Evolutionary conservation across 2,113 vertebrate genomes (phyloP).

Genomic region (Corydoras sp.): DNA sequence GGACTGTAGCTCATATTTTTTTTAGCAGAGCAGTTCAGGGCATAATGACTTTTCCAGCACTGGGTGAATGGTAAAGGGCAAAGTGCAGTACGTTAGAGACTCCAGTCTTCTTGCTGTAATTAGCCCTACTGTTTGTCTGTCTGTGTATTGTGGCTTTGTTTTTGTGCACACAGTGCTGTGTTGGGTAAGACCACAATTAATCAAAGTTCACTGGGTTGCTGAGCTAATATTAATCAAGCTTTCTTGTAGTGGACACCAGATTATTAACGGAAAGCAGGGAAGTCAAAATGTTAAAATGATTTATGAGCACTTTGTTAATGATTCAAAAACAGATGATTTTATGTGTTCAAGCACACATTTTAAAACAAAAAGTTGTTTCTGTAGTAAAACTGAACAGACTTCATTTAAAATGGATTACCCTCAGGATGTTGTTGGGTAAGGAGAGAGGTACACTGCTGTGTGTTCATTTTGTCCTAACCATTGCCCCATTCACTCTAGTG

Average conservation of each 20-base stretch:
- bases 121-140: slow-evolving; percentile 66
- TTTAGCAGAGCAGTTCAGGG: slow-evolving; percentile 56
- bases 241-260: slow-evolving; percentile 28
- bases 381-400: no score
- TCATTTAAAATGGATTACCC: neutral
- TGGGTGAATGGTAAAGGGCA: slow-evolving; percentile 57
- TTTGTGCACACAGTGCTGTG: slow-evolving; percentile 44
- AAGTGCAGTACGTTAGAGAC: slow-evolving; percentile 66
- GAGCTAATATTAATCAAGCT: slow-evolving; percentile 37
- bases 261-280: slow-evolving; percentile 22
- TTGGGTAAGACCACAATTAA: slow-evolving; percentile 35
- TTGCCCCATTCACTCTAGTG: slow-evolving; percentile 47
- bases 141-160: slow-evolving; percentile 56
- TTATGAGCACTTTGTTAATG: slow-evolving; percentile 21
- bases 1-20: slow-evolving; percentile 32
- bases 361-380: neutral
- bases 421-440: neutral
- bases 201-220: slow-evolving; percentile 41
- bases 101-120: slow-evolving; percentile 63
- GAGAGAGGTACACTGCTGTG: no score
- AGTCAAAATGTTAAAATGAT: slow-evolving; percentile 34
- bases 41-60: slow-evolving; percentile 68
- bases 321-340: slow-evolving; percentile 26
- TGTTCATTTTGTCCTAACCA: slow-evolving; percentile 46
- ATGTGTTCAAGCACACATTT: slow-evolving; percentile 9